Evolutionary conservation across 2,113 vertebrate species (phyloP), one percentile per base, ranked within the genome.

Genomic region (Hydrolagus affinis): DNA sequence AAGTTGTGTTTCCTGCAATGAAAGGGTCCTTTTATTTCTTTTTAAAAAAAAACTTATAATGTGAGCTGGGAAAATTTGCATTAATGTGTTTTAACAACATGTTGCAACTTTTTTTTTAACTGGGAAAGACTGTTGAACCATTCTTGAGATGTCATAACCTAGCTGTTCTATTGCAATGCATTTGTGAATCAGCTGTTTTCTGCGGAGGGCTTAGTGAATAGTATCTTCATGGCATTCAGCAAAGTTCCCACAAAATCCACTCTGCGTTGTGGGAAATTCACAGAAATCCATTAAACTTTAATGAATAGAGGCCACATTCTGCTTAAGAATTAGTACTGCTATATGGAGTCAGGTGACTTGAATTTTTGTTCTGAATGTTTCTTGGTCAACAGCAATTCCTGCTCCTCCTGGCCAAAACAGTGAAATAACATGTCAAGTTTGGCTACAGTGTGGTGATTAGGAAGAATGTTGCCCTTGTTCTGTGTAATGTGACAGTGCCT

Each of bases 401-500:
- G 25, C 60, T 83, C 60, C 32, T 83, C 60, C 32, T 83, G 78
- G 78, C 78, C 17, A 83, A 60, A 62, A 68, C 62, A 83, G 62
- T 66, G 78, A 64, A 83, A 44, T n/a, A 44, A 83, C 66, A 83
- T 68, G 78, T 68, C 78, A 83, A 68, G 78, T 60, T 32, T 83
- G 78, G 32, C 60, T 68, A 68, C 78, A 21, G 78, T 25, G 32
- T 83, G 66, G 78, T 83, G 78, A 66, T 83, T 32, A 66, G 66
- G 28, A 83, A 83, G 60, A 83, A 83, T 83, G 78, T 83, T 66
- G 62, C 66, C 28, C 78, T 83, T 83, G 78, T 83, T 83, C 62
- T 32, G 28, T 83, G 60, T 62, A 83, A 60, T 4, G 62, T 68
- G 62, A 66, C 66, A 60, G 62, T 83, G 78, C 78, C 78, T 66